A percentile compares a stretch with the other conserved stretches of the same genome.
phyloP scores from a whole-genome alignment of 2,888 invertebrate species.

The Frankliniella fusca region DNA sequence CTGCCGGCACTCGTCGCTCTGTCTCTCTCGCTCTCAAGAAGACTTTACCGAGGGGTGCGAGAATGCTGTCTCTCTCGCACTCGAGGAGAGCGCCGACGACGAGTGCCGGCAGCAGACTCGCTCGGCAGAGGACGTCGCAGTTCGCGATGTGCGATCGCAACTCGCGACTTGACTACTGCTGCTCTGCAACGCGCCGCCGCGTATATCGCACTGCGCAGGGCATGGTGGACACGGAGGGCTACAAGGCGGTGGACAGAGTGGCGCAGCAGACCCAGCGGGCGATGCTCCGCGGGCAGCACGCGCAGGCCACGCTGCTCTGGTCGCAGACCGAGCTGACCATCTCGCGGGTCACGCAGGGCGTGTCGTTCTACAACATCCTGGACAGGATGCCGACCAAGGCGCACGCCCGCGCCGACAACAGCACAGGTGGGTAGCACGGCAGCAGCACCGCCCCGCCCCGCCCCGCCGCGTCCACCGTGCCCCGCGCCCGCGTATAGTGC shows the following conservation, averaged over 20 bases:
- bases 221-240: constrained; percentile 28
- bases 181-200: too few relatives aligned
- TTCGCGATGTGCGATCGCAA: too few relatives aligned
- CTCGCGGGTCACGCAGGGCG: constrained; percentile 51
- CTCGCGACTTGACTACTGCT: too few relatives aligned
- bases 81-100: too few relatives aligned
- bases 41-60: too few relatives aligned
- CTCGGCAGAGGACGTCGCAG: too few relatives aligned
- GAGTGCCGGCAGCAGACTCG: too few relatives aligned
- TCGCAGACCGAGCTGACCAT: constrained; percentile 60
- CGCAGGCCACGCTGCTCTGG: constrained; percentile 62
- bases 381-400: constrained; percentile 44
- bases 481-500: neutral
- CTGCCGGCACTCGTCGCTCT: too few relatives aligned
- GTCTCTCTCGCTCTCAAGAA: too few relatives aligned
- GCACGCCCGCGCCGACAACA: neutral
- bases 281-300: constrained; percentile 50
- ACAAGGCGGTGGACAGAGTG: constrained; percentile 18
- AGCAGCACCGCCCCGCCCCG: neutral
- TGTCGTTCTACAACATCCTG: constrained; percentile 77
- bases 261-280: neutral
- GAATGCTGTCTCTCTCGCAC: too few relatives aligned
- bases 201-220: constrained; percentile 23
- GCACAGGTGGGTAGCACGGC: neutral
- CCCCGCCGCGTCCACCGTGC: neutral